Base-by-base conservation (phyloP, 2,888 invertebrate genomes). In the Elysia crispata region DNA sequence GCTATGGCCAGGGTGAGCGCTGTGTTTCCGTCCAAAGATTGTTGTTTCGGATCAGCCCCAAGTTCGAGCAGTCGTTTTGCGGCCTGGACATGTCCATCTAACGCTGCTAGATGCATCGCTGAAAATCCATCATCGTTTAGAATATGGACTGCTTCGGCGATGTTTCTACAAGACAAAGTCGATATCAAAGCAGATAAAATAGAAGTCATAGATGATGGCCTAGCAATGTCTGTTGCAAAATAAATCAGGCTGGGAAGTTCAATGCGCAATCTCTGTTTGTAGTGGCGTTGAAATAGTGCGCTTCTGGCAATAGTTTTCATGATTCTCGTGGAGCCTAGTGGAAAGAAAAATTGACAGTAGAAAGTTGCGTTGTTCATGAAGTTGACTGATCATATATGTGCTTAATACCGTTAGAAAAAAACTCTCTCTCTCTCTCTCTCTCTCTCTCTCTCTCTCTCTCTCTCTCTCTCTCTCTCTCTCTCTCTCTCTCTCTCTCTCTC, bases 21-120 rank as follows among this genome's bases (percentile, higher is more conserved):
- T 18, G 75, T 60, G 62, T 75, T 75, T 11, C 75, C 75, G n/a
- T 60, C 62, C n/a, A 15, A 30, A 57, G 75, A 60, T 15, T 8
- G 25, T 20, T 31, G 28, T 13, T 75, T 3, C 13, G 60, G 1
- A 31, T 31, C 33, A 3, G 60, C 28, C 31, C 62, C 75, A 18
- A 75, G 62, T 25, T 25, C 60, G 60, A 75, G 62, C 13, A 75
- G 28, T 25, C 30, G 31, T 31, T 31, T 57, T 13, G 75, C 62
- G 1, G 60, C 31, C 20, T 60, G 15, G 15, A 75, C 57, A n/a
- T 75, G 1, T n/a, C 75, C 57, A 20, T 75, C 33, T 30, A 75
- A 31, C 15, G 54, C 30, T 11, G 31, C 33, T 1, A 75, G 75
- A 23, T 75, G 75, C 30, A 75, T 20, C 8, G 28, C 31, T 30